Evolutionary conservation across 2,113 vertebrate genomes (phyloP).

Genomic region (Reinhardtius hippoglossoides): DNA sequence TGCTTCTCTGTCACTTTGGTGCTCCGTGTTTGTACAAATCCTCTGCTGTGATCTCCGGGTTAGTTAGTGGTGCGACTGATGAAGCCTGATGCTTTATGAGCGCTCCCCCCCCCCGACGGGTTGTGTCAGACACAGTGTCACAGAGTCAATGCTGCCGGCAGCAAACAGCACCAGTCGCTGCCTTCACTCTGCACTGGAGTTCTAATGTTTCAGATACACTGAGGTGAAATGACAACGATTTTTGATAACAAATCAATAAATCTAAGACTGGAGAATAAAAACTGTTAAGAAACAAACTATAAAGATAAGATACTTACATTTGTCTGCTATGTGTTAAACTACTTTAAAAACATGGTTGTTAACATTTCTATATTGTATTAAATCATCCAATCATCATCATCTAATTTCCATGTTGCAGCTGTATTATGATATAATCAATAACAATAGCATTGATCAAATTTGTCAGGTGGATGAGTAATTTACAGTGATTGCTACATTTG

Average conservation of each 20-base stretch:
- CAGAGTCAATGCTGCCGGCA: constrained; percentile 47
- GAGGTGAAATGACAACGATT: constrained; percentile 11
- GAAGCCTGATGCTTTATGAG: constrained; percentile 75
- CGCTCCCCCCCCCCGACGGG: constrained; percentile 28
- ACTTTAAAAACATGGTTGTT: neutral
- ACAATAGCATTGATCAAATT: too few species aligned
- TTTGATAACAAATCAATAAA: neutral
- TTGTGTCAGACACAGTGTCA: constrained; percentile 61
- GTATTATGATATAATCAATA: too few species aligned
- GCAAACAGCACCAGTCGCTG: constrained; percentile 57
- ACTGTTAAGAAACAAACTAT: neutral
- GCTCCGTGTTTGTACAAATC: constrained; percentile 73
- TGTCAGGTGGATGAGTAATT: too few species aligned
- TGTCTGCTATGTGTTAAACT: neutral
- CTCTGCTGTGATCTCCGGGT: constrained; percentile 78
- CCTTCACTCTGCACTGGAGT: constrained; percentile 2
- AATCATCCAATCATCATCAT: neutral
- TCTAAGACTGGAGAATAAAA: neutral
- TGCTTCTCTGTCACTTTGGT: constrained; percentile 57
- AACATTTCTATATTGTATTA: neutral
- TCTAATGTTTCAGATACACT: constrained; percentile 19
- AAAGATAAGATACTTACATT: neutral
- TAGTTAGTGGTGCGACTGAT: constrained; percentile 75
- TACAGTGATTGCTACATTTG: too few species aligned
- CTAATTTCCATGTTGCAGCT: too few species aligned